Conservation (phyloP, 2,113 vertebrate genomes). For the Petaurus breviceps region DNA sequence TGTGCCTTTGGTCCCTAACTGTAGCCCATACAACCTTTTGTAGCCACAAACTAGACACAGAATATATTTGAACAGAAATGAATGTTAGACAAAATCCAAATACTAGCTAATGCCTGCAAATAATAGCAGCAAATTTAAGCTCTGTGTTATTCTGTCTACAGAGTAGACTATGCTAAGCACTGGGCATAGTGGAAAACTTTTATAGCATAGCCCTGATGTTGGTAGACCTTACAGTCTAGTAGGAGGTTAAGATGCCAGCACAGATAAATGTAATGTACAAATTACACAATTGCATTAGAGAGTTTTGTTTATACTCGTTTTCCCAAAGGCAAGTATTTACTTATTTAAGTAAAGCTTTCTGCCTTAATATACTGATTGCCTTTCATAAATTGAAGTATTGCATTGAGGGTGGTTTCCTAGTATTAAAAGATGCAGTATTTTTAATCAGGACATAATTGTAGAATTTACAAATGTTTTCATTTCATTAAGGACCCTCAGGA, state of each 20-base stretch:
- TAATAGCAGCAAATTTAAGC: not conserved
- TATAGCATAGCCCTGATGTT: not conserved
- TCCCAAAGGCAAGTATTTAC: not conserved
- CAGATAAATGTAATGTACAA: not conserved
- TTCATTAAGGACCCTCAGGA: not conserved
- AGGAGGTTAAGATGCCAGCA: not conserved
- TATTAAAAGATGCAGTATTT: not conserved
- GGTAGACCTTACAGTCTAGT: not conserved
- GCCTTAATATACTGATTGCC: not conserved
- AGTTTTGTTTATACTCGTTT: not conserved
- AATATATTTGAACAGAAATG: not conserved
- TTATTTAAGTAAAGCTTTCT: not conserved
- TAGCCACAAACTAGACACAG: not conserved
- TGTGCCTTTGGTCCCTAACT: not conserved
- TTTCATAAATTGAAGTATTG: not conserved
- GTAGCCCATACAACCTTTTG: not conserved
- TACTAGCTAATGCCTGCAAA: not conserved
- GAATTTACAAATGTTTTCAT: not conserved
- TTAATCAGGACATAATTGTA: not conserved
- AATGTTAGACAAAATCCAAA: not conserved
- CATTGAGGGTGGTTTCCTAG: not conserved
- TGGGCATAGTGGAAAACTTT: not conserved
- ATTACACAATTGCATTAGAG: not conserved
- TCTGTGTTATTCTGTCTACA: not conserved
- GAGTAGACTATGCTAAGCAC: not conserved